A percentile compares a stretch with the other conserved stretches of the same genome.
Conservation (phyloP, 1,140 invertebrate species). For the Ephestia elutella region DNA sequence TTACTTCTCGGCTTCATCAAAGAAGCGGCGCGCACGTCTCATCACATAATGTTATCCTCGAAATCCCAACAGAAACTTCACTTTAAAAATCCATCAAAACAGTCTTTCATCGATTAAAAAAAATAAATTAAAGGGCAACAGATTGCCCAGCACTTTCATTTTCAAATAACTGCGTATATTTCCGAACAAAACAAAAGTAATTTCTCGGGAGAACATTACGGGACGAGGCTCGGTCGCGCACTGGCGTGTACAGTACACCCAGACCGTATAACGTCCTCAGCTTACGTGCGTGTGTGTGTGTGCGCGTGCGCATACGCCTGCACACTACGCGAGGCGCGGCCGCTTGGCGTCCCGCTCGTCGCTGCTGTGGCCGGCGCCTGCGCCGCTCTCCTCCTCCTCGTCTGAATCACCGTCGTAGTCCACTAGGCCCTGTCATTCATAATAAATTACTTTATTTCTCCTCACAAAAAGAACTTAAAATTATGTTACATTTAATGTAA, state of each 20-base stretch:
- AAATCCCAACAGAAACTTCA: background rate
- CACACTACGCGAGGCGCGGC: slow-evolving; percentile 64
- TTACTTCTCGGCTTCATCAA: background rate
- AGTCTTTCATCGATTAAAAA: background rate
- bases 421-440: slow-evolving; percentile 91
- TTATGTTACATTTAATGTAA: no score
- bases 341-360: slow-evolving; percentile 61
- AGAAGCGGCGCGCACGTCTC: background rate
- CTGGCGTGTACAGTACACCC: no score
- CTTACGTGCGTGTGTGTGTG: no score
- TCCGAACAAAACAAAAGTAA: background rate
- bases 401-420: slow-evolving; percentile 97
- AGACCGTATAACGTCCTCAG: no score
- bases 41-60: background rate
- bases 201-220: background rate
- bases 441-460: no score
- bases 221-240: no score
- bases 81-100: no score
- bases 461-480: no score
- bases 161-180: no score
- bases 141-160: no score
- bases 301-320: background rate
- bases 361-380: slow-evolving; percentile 42
- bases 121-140: no score
- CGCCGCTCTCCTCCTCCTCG: slow-evolving; percentile 91